Conservation (phyloP, 2,797 vertebrate species). For the Anableps anableps region DNA sequence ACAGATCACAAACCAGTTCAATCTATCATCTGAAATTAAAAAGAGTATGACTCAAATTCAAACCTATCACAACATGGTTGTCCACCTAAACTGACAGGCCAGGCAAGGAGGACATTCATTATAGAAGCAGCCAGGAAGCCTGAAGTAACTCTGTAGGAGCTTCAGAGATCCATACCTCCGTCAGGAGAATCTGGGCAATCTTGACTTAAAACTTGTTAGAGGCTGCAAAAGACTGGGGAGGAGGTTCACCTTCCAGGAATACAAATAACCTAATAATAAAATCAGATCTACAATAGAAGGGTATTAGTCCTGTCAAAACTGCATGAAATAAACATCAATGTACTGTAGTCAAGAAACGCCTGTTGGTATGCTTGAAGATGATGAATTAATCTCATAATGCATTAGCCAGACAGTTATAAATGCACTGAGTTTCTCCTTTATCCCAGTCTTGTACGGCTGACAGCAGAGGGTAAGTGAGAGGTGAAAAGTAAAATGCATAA, state of each 20-base stretch:
- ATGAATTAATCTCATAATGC: constrained; percentile 56
- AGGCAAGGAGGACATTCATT: background rate
- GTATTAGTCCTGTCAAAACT: constrained; percentile 15
- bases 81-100: background rate
- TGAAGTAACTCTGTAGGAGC: background rate
- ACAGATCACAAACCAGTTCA: background rate
- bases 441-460: constrained; percentile 46
- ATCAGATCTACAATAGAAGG: background rate
- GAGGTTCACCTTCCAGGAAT: background rate
- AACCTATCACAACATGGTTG: background rate
- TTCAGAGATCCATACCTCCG: background rate
- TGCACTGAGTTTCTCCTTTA: constrained; percentile 43
- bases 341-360: constrained; percentile 33
- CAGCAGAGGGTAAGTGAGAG: constrained; percentile 54
- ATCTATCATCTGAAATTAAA: background rate
- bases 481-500: constrained; percentile 53
- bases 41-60: background rate
- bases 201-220: background rate
- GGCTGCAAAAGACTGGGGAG: background rate
- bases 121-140: background rate
- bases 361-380: constrained; percentile 42
- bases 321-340: constrained; percentile 40
- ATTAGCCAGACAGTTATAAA: constrained; percentile 49
- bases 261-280: background rate
- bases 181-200: background rate